These are phyloP conservation scores for Vespertilio murinus DNA, from an alignment of 2,797 vertebrate species.

Conservation along the genomic window DNA sequence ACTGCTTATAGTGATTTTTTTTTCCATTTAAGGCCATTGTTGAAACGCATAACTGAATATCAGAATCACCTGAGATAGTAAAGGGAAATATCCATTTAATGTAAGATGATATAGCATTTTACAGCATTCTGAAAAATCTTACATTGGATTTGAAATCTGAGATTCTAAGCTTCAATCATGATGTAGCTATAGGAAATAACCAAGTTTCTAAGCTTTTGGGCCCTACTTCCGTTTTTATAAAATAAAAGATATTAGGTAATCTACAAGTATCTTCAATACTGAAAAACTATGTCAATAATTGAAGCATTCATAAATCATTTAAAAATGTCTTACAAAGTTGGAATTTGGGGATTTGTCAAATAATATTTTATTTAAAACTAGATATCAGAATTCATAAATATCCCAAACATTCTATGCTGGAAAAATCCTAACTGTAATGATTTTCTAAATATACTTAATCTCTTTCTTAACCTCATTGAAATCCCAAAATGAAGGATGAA, in stretches of 20 bases:
- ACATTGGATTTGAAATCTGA: neutral
- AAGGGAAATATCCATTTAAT: neutral
- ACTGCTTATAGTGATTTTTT: neutral
- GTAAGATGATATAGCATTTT: neutral
- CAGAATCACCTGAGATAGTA: neutral
- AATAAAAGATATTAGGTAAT: neutral
- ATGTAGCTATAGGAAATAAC: neutral
- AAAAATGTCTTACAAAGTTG: neutral
- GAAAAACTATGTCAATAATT: neutral
- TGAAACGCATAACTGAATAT: neutral
- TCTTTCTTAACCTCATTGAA: neutral
- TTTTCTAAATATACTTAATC: constrained; percentile 9
- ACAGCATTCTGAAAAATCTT: neutral
- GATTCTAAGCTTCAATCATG: neutral
- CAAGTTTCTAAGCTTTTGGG: neutral
- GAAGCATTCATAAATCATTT: neutral
- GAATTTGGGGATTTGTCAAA: neutral
- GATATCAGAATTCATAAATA: neutral
- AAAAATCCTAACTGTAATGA: neutral
- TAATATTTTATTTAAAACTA: constrained; percentile 27
- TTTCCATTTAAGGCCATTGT: neutral
- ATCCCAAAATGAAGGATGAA: neutral
- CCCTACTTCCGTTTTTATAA: neutral
- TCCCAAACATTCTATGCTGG: neutral
- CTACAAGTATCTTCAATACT: neutral